Conservation (phyloP, 2,113 vertebrate genomes). For the Numenius arquata region DNA sequence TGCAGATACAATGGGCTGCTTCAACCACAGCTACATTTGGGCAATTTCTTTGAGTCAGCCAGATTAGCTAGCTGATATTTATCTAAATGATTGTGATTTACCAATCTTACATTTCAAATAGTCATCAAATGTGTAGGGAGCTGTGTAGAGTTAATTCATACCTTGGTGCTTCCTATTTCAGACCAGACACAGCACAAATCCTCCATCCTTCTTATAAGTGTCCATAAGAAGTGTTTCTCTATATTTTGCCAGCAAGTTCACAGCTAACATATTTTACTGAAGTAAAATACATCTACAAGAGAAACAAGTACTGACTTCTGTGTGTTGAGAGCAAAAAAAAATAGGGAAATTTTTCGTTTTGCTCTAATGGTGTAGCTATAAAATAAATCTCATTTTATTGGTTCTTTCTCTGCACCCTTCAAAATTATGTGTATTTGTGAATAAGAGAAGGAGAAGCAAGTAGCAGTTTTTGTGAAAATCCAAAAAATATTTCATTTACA, state of each 20-base stretch:
- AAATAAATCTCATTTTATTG: background rate
- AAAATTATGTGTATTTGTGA: background rate
- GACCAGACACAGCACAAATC: background rate
- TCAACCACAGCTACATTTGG: background rate
- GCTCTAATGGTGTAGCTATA: background rate
- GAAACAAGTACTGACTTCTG: background rate
- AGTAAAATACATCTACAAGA: background rate
- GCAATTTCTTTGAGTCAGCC: background rate
- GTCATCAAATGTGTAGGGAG: background rate
- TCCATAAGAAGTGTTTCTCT: background rate
- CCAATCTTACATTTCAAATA: constrained; percentile 1
- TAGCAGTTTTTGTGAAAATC: background rate
- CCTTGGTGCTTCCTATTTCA: background rate
- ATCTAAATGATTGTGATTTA: constrained; percentile 28
- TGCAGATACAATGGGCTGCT: background rate
- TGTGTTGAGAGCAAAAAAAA: background rate
- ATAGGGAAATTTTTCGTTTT: background rate
- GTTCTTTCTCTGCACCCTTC: background rate
- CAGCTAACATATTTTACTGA: background rate
- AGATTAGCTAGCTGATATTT: constrained; percentile 29
- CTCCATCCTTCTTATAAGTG: background rate
- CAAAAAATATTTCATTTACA: background rate
- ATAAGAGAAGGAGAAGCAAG: background rate
- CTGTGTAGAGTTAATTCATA: background rate
- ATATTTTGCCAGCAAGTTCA: background rate